Evolutionary conservation across 2,113 vertebrate species (phyloP), one percentile per base, ranked within the genome.

Genomic region (Psilopsiagon aymara): DNA sequence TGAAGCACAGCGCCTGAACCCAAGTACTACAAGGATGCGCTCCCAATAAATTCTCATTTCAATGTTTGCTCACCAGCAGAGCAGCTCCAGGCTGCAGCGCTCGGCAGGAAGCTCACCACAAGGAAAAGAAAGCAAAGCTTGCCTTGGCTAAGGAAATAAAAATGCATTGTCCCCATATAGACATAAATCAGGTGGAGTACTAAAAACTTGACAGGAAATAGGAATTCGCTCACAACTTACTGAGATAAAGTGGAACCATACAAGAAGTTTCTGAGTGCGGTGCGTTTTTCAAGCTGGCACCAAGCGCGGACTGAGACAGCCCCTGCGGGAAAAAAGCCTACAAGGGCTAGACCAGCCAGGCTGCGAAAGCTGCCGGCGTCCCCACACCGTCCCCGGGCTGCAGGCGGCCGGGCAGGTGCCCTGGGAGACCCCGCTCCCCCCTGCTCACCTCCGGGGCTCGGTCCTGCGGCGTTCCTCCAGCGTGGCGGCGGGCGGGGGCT

Each of bases 391-490:
- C 57, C 20, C 57, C 33, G 13, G 57, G 33, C 57, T 35, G 55
- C 20, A 59, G 55, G 55, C 33, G 33, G 55, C 55, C 13, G 33
- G 10, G 31, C 44, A 51, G 64, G 64, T 39, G 28, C 43, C 57
- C 33, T 21, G 57, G 33, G 57, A 59, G 13, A 49, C 62, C 3
- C 23, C 10, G 29, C 57, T 49, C 16, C 41, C 12, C 10, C 9
- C 44, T 19, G 29, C 97, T 98, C 92, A 98, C 98, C 98, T 98
- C 82, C 97, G 78, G 59, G 97, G 94, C 62, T 98, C 97, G 23
- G 95, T 88, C 83, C 98, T 98, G 82, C 98, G 97, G 82, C 98
- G 97, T 6, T 98, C 97, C 85, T 98, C 98, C 98, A 98, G 96
- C 68, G 78, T 95, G 96, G 96, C 96, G 93, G 97, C 79, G 27